Evolutionary conservation across 2,888 invertebrate genomes (phyloP).

Genomic region (Melipona bicolor): DNA sequence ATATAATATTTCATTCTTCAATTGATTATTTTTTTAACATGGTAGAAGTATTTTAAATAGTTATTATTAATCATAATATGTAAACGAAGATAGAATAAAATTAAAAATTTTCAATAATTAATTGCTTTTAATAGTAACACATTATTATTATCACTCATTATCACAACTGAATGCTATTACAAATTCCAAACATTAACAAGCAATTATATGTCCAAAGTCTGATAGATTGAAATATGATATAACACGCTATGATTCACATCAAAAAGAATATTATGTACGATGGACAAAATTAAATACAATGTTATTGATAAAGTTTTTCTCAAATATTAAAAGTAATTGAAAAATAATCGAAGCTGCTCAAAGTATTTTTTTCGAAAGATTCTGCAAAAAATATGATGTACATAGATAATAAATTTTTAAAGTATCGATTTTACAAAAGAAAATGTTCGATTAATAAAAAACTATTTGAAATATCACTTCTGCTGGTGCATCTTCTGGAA

Average conservation of each 20-base stretch:
- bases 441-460: not conserved
- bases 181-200: not conserved
- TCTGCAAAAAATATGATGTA: not conserved
- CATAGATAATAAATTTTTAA: not conserved
- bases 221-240: no score
- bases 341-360: not conserved
- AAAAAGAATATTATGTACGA: not conserved
- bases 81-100: not conserved
- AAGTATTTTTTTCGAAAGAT: not conserved
- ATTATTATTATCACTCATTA: not conserved
- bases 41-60: not conserved
- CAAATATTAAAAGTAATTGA: not conserved
- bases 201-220: not conserved
- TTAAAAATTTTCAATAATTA: not conserved
- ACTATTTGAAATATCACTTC: not conserved
- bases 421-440: not conserved
- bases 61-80: not conserved
- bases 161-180: not conserved
- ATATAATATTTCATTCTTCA: not conserved
- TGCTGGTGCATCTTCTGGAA: not conserved
- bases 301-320: not conserved
- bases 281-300: not conserved
- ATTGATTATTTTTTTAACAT: not conserved
- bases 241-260: not conserved
- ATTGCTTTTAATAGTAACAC: not conserved